These are phyloP conservation scores for Melanotaenia maccullochi DNA, from an alignment of 2,797 vertebrate species.

Conservation along the genomic window DNA sequence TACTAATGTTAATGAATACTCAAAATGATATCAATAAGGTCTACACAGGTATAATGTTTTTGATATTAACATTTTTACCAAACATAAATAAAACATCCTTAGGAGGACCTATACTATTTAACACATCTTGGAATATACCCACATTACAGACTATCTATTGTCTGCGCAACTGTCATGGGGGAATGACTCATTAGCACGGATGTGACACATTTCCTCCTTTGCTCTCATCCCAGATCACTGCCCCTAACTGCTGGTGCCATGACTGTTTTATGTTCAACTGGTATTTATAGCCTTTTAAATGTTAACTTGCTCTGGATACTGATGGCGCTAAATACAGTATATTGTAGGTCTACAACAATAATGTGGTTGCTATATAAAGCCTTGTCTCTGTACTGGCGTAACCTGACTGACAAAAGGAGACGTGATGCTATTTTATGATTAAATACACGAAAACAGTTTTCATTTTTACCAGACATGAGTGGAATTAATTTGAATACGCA, in stretches of 20 bases:
- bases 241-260: slow-evolving; percentile 48
- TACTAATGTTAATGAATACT: neutral
- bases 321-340: slow-evolving; percentile 51
- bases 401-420: slow-evolving; percentile 14
- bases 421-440: slow-evolving; percentile 15
- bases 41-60: neutral
- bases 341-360: slow-evolving; percentile 27
- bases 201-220: slow-evolving; percentile 53
- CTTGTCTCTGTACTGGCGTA: neutral
- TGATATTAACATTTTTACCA: neutral
- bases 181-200: slow-evolving; percentile 62
- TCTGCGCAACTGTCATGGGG: slow-evolving; percentile 38
- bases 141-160: slow-evolving; percentile 52
- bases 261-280: slow-evolving; percentile 50
- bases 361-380: slow-evolving; percentile 45
- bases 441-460: neutral
- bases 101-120: slow-evolving; percentile 12
- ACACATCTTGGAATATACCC: slow-evolving; percentile 48
- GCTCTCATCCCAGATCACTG: slow-evolving; percentile 26
- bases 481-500: neutral
- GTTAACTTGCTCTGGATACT: slow-evolving; percentile 51
- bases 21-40: neutral
- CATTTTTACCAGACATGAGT: neutral
- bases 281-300: slow-evolving; percentile 65
- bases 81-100: slow-evolving; percentile 7